phyloP scores from a whole-genome alignment of 2,797 vertebrate species.

The Hypotaenidia philippensis region DNA sequence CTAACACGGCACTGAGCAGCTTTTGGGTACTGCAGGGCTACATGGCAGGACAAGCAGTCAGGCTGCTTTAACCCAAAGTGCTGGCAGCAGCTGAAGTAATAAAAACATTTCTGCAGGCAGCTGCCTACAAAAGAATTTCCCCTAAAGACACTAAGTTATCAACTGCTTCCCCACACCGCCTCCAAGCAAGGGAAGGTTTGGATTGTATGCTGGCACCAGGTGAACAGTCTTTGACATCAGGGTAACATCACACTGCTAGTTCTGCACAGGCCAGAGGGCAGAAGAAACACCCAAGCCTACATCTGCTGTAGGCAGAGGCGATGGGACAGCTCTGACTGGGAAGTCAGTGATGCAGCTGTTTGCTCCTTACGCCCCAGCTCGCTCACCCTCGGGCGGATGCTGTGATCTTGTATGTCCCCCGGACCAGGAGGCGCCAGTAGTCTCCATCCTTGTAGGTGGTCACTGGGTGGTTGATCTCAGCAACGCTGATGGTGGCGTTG shows the following conservation, averaged over 20 bases:
- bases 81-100: background rate
- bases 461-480: slow-evolving; percentile 87
- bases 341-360: background rate
- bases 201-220: background rate
- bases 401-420: slow-evolving; percentile 88
- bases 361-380: background rate
- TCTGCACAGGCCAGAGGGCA: background rate
- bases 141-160: background rate
- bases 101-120: background rate
- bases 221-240: background rate
- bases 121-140: background rate
- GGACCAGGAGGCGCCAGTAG: slow-evolving; percentile 94
- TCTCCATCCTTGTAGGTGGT: slow-evolving; percentile 90
- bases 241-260: background rate
- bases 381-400: slow-evolving; percentile 92
- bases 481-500: slow-evolving; percentile 92
- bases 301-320: background rate
- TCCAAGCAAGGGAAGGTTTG: background rate
- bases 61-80: background rate
- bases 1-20: accelerated
- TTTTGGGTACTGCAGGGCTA: background rate
- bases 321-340: background rate
- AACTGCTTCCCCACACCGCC: background rate
- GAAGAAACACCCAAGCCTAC: background rate
- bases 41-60: background rate